Evolutionary conservation across 30 jellyfish, hydroid and myxozoan genomes (phyloP).

Genomic region (Clytia hemisphaerica): DNA sequence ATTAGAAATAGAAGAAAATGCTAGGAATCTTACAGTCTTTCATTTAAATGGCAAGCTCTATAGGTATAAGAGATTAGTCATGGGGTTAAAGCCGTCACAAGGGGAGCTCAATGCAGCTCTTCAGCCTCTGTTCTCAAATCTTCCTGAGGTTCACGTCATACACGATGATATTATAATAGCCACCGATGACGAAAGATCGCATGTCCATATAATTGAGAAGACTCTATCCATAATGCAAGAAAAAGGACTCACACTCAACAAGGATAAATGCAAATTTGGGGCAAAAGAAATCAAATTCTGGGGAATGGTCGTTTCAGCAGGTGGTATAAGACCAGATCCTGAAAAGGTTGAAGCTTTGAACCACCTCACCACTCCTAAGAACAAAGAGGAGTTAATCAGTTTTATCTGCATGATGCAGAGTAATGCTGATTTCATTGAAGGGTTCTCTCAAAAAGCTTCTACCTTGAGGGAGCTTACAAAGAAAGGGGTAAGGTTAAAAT

Average conservation of each 20-base stretch:
- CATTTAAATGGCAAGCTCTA: neutral
- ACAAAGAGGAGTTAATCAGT: conserved; percentile 36
- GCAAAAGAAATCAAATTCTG: conserved; percentile 34
- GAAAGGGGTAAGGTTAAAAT: too few relatives aligned
- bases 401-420: conserved; percentile 35
- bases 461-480: conserved; percentile 35
- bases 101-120: conserved; percentile 7
- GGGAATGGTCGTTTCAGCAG: conserved; percentile 35
- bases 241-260: conserved; percentile 29
- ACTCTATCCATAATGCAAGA: conserved; percentile 17
- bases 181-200: conserved; percentile 6
- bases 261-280: conserved; percentile 46
- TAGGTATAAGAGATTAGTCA: neutral
- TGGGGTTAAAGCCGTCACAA: conserved; percentile 31
- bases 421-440: too few relatives aligned
- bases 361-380: conserved; percentile 27
- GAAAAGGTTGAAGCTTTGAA: conserved; percentile 33
- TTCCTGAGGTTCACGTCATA: neutral
- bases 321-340: conserved; percentile 55
- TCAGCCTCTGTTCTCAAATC: neutral
- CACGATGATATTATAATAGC: neutral
- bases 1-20: neutral
- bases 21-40: neutral
- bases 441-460: conserved; percentile 5
- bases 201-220: neutral